These are phyloP conservation scores for Andrena marginata DNA, from an alignment of 2,888 invertebrate genomes.

Conservation along the genomic window DNA sequence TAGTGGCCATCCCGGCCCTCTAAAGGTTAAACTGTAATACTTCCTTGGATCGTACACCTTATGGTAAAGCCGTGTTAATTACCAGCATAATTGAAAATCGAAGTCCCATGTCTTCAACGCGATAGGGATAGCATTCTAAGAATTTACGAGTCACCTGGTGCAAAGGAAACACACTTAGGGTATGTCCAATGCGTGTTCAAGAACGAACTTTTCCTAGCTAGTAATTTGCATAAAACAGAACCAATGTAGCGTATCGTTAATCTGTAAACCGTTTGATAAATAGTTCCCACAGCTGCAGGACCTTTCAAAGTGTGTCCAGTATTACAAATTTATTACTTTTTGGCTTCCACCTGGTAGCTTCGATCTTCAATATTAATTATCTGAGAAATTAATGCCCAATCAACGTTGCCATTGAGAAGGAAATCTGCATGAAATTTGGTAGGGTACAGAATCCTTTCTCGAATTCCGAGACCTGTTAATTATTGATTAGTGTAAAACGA, in stretches of 20 bases:
- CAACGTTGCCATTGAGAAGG: not conserved
- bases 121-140: not conserved
- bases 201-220: not conserved
- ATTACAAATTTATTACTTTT: not conserved
- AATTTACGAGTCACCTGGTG: constrained; percentile 4
- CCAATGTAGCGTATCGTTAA: not conserved
- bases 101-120: not conserved
- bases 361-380: constrained; percentile 17
- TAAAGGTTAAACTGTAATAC: no score
- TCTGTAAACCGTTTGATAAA: not conserved
- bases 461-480: not conserved
- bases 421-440: not conserved
- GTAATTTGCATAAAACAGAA: not conserved
- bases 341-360: not conserved
- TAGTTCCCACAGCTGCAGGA: not conserved
- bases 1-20: no score
- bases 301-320: not conserved
- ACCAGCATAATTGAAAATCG: constrained; percentile 15
- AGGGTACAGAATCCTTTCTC: constrained; percentile 4
- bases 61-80: not conserved
- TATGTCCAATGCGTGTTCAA: not conserved
- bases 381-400: constrained; percentile 7
- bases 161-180: not conserved
- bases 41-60: not conserved
- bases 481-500: not conserved